phyloP scores from a whole-genome alignment of 1,140 invertebrate genomes.

The Episyrphus balteatus region DNA sequence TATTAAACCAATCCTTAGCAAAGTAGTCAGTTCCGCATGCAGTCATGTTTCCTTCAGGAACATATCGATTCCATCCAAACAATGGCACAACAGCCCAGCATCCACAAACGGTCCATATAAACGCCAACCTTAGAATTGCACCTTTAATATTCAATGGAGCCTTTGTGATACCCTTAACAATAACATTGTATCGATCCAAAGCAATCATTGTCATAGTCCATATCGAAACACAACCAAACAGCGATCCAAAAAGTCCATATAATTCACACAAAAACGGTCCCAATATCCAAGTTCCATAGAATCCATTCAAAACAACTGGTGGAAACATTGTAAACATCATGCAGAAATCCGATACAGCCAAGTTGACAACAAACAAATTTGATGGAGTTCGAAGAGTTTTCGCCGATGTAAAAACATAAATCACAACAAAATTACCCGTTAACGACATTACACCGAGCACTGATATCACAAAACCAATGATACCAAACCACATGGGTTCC shows the following conservation, averaged over 20 bases:
- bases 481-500: constrained; percentile 66
- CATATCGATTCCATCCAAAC: constrained; percentile 73
- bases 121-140: constrained; percentile 54
- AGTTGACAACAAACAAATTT: constrained; percentile 68
- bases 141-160: constrained; percentile 57
- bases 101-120: constrained; percentile 56
- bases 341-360: constrained; percentile 67
- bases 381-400: constrained; percentile 65
- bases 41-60: constrained; percentile 70
- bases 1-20: constrained; percentile 47
- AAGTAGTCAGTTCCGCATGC: constrained; percentile 72
- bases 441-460: constrained; percentile 58
- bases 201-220: constrained; percentile 76
- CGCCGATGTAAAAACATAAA: constrained; percentile 69
- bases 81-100: constrained; percentile 61
- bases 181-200: constrained; percentile 74
- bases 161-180: constrained; percentile 63
- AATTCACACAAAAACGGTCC: constrained; percentile 63
- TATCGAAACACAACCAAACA: constrained; percentile 70
- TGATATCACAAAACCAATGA: constrained; percentile 64
- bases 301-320: constrained; percentile 67
- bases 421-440: constrained; percentile 67
- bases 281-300: constrained; percentile 65
- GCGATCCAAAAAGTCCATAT: constrained; percentile 65
- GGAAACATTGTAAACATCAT: constrained; percentile 72